Percentiles rank a stretch among this genome's conserved stretches.
Evolutionary conservation across 2,888 invertebrate genomes (phyloP).

Genomic region (Leucania comma): DNA sequence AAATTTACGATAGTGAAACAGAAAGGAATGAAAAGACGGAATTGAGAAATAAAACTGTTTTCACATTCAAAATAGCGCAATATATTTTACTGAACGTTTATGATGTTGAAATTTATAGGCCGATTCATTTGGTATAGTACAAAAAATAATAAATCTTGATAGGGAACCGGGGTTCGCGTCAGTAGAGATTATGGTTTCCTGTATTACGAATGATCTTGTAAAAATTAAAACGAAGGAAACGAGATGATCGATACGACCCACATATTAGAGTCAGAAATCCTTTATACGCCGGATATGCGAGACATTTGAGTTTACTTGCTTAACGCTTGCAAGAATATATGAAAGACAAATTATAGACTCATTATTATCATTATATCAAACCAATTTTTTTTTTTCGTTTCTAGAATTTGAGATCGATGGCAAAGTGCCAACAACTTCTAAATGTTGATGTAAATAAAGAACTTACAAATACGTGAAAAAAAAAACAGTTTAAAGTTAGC

Average conservation of each 20-base stretch:
- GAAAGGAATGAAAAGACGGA: slow-evolving; percentile 75
- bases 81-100: slow-evolving; percentile 81
- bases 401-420: not conserved
- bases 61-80: slow-evolving; percentile 80
- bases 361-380: slow-evolving; percentile 14
- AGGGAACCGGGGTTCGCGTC: slow-evolving; percentile 73
- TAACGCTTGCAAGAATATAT: slow-evolving; percentile 28
- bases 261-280: slow-evolving; percentile 46
- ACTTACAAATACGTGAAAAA: no score
- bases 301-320: slow-evolving; percentile 43
- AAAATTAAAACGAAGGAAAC: slow-evolving; percentile 63
- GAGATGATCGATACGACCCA: slow-evolving; percentile 57
- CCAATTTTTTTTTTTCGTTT: not conserved
- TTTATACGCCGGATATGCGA: slow-evolving; percentile 52
- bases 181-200: slow-evolving; percentile 72
- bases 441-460: no score
- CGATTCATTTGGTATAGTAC: slow-evolving; percentile 75
- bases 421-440: no score
- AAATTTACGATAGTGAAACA: slow-evolving; percentile 76
- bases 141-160: slow-evolving; percentile 78
- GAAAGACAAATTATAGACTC: slow-evolving; percentile 23
- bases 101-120: slow-evolving; percentile 78
- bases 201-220: slow-evolving; percentile 71
- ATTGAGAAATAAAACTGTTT: slow-evolving; percentile 83
- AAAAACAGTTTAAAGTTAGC: no score